Evolutionary conservation across 2,113 vertebrate species (phyloP).

Genomic region (Pardalotus punctatus): DNA sequence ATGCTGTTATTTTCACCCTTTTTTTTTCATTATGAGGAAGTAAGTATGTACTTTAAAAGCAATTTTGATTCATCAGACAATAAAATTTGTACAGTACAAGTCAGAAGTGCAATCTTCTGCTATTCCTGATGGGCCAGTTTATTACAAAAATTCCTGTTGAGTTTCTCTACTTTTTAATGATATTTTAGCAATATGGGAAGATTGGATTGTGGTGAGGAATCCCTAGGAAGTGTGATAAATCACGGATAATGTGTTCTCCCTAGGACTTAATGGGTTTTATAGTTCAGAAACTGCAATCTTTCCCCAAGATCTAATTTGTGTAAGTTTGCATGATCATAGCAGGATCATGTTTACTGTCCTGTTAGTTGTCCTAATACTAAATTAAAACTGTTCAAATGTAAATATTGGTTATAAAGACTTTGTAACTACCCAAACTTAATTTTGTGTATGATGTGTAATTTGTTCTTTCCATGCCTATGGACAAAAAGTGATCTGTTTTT

Average conservation of each 20-base stretch:
- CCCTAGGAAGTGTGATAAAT: constrained; percentile 8
- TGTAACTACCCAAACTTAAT: neutral
- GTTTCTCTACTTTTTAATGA: neutral
- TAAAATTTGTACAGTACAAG: neutral
- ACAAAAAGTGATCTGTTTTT: neutral
- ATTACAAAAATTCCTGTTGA: neutral
- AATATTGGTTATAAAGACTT: neutral
- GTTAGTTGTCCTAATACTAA: neutral
- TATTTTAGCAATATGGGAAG: neutral
- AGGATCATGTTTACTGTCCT: neutral
- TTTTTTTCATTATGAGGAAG: neutral
- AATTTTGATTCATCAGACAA: neutral
- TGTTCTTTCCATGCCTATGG: neutral
- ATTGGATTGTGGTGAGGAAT: neutral
- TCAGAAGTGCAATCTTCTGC: neutral
- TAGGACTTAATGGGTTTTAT: neutral
- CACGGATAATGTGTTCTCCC: neutral
- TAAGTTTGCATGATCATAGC: neutral
- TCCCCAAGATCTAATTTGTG: neutral
- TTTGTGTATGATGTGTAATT: neutral
- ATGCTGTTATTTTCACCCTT: neutral
- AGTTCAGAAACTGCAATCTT: neutral
- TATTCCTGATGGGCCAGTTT: neutral
- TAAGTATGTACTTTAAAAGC: neutral
- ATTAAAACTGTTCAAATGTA: neutral